Evolutionary conservation across 2,113 vertebrate species (phyloP).

Genomic region (Panthera tigris): DNA sequence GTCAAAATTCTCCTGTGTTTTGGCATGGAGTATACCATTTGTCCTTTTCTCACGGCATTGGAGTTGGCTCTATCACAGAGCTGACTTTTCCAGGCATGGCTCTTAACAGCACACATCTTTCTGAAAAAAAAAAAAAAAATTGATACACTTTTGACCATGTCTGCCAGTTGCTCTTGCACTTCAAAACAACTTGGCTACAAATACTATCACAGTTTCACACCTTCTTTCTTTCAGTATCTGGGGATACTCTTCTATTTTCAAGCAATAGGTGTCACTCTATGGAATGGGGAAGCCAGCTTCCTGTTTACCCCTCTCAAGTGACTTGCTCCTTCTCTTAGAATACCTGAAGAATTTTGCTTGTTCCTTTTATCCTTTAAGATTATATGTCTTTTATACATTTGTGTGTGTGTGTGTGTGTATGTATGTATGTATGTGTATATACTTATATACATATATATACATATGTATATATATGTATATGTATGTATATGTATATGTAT

Average conservation of each 20-base stretch:
- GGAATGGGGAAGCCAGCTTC: background rate
- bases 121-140: background rate
- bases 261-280: background rate
- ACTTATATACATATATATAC: background rate
- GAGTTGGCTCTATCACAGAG: background rate
- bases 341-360: background rate
- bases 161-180: background rate
- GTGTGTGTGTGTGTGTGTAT: no score
- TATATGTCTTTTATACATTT: no score
- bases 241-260: background rate
- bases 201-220: background rate
- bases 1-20: background rate
- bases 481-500: no score
- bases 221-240: background rate
- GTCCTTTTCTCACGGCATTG: background rate
- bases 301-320: background rate
- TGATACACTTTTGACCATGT: background rate
- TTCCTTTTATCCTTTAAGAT: background rate
- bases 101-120: background rate
- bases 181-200: background rate
- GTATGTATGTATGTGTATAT: background rate
- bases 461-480: background rate
- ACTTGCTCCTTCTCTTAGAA: background rate
- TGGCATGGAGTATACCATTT: background rate
- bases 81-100: background rate